phyloP scores from a whole-genome alignment of 2,113 vertebrate species.

The Lagopus muta region DNA sequence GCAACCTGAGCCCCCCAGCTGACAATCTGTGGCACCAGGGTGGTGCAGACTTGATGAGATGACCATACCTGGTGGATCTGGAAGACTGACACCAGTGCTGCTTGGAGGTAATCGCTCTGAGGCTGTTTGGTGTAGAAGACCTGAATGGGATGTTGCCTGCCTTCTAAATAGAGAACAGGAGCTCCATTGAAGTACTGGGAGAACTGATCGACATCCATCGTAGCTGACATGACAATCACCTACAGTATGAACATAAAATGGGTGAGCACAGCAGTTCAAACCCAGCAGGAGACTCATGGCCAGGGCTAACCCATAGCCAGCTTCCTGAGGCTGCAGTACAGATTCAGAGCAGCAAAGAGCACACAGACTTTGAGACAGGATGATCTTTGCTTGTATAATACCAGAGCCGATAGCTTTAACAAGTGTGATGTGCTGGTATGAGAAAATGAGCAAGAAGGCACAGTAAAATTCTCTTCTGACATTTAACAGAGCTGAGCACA shows the following conservation, averaged over 20 bases:
- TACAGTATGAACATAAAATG: background rate
- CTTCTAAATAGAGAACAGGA: slow-evolving; percentile 94
- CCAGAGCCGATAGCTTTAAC: background rate
- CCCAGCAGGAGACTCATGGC: background rate
- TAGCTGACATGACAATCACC: slow-evolving; percentile 97
- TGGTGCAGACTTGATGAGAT: background rate
- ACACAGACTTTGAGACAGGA: background rate
- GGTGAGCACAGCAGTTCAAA: background rate
- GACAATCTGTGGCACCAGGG: background rate
- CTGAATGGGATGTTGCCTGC: slow-evolving; percentile 94
- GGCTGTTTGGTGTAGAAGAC: slow-evolving; percentile 92
- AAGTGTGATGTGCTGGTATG: rapidly evolving
- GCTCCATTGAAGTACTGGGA: slow-evolving; percentile 93
- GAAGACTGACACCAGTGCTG: slow-evolving; percentile 92
- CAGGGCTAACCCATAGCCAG: background rate
- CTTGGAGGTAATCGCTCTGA: slow-evolving; percentile 97
- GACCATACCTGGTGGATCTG: slow-evolving; percentile 92
- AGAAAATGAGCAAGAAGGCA: rapidly evolving
- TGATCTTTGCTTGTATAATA: background rate
- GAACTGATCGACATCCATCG: slow-evolving; percentile 97
- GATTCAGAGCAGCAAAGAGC: background rate
- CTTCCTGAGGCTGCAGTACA: background rate
- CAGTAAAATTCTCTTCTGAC: background rate
- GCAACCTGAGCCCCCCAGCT: background rate
- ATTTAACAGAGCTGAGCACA: background rate